Base-by-base conservation (phyloP, 2,888 invertebrate species). In the Therioaphis trifolii region DNA sequence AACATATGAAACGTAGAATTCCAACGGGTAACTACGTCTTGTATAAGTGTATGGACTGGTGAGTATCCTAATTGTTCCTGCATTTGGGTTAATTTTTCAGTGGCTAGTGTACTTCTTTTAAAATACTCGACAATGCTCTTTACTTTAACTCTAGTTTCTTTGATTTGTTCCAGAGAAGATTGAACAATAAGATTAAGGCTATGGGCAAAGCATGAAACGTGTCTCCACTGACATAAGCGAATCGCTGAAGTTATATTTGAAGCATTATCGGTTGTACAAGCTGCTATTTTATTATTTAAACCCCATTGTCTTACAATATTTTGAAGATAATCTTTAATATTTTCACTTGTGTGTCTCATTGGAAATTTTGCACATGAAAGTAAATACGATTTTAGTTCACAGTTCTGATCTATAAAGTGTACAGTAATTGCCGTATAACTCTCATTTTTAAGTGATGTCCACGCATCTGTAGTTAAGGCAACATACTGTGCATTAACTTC, bases 391-490 rank as follows among this genome's bases (percentile, higher is more conserved):
- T 84, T 58, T n/a, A 86, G 66, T 49, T 85, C 24, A 52, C 85
- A 80, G 63, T 86, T 77, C 5, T 82, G 71, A 84, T 85, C 63
- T 68, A 88, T n/a, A n/a, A n/a, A n/a, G n/a, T n/a, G n/a, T n/a
- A n/a, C n/a, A n/a, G n/a, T n/a, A n/a, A n/a, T n/a, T 84, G 86
- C 87, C 66, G 87, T 86, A 85, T 85, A 88, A 80, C 86, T 86
- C 52, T 88, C 87, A 75, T 86, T 87, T 84, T 85, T 87, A 58
- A 85, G 68, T 74, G 88, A 88, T 35, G 88, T 88, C 87, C 87
- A 88, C 21, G 85, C 85, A 85, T 88, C 87, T 35, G 87, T 88
- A 75, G 87, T 87, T 69, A 87, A 80, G 79, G 85, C 86, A 84
- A 87, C 85, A 82, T 84, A 82, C 76, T 85, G 84, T 80, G 85